Conservation (phyloP, 2,888 invertebrate species). For the Crepidodera aurea region DNA sequence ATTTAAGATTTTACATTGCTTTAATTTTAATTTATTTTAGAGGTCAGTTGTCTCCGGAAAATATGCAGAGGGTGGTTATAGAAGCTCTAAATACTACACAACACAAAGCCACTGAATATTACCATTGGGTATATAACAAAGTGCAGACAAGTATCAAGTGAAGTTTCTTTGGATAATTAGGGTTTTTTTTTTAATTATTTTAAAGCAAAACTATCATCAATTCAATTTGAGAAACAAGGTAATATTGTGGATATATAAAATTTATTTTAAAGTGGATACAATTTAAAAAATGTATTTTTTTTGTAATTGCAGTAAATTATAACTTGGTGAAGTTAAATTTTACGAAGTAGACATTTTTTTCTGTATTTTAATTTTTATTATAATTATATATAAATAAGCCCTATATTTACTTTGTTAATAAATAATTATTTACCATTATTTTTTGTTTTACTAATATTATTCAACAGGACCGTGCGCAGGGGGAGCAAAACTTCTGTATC, state of each 20-base stretch:
- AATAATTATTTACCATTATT: background rate
- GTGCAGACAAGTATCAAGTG: conserved; percentile 66
- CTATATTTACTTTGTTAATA: background rate
- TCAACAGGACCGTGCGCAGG: too few relatives aligned
- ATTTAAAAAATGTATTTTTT: too few relatives aligned
- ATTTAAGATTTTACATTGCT: too few relatives aligned
- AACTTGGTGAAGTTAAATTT: background rate
- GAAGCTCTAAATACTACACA: conserved; percentile 74
- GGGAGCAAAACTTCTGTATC: too few relatives aligned
- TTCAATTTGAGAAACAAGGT: too few relatives aligned
- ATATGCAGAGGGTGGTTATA: conserved; percentile 73
- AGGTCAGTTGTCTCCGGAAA: conserved; percentile 80
- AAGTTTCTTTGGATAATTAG: conserved; percentile 33
- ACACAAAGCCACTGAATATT: conserved; percentile 72
- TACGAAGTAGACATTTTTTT: too few relatives aligned
- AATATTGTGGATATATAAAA: too few relatives aligned
- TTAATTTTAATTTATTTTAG: conserved; percentile 62
- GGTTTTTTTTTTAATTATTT: conserved; percentile 29
- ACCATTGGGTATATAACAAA: conserved; percentile 81
- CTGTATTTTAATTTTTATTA: too few relatives aligned
- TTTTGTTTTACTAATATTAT: too few relatives aligned
- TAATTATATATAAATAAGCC: background rate
- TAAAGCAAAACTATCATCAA: conserved; percentile 7
- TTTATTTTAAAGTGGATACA: too few relatives aligned
- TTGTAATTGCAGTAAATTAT: too few relatives aligned